Base-by-base conservation (phyloP, 1,140 invertebrate species). In the Bombus superbus region DNA sequence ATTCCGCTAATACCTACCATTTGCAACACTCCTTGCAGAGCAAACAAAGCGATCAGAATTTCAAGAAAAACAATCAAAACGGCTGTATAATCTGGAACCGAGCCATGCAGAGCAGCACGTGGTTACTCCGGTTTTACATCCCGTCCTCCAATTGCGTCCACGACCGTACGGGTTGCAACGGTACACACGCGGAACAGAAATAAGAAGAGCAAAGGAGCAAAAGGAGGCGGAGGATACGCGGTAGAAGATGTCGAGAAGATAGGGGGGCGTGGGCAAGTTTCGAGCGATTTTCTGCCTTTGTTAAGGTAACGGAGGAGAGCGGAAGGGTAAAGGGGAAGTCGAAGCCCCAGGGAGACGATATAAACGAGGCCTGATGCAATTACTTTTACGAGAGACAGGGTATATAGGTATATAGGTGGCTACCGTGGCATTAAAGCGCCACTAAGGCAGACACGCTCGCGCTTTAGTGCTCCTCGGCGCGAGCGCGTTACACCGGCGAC, bases 281-380 rank as follows among this genome's bases (percentile, higher is more conserved):
- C 75, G 81, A 90, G 78, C 89, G 92, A 92, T 93, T 93, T 92
- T 91, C 92, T 90, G 91, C 90, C 90, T 92, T 93, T 92, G 91
- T 93, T 91, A 86, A 89, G 80, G 59, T 62, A 62, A 86, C 86
- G 78, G 25, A 18, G 62, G 32, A n/a, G n/a, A 28, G 28, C 22
- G 38, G n/a, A 13, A 6, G 53, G 40, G 47, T 53, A 53, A 28
- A 28, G 22, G 57, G 13, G 28, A 32, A 32, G 38, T 35, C 25
- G 86, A 88, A 91, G 89, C 79, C 86, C 83, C 83, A 71, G 72
- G 66, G 83, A 89, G 88, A 86, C 84, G 88, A 93, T 93, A 93
- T 91, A 93, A 94, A 93, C 91, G 92, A 91, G 89, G 88, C 92
- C 92, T 93, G 93, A 93, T 94, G 94, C 93, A 94, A 94, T 94